Evolutionary conservation across 1,140 invertebrate species (phyloP).

Genomic region (Sinella curviseta): DNA sequence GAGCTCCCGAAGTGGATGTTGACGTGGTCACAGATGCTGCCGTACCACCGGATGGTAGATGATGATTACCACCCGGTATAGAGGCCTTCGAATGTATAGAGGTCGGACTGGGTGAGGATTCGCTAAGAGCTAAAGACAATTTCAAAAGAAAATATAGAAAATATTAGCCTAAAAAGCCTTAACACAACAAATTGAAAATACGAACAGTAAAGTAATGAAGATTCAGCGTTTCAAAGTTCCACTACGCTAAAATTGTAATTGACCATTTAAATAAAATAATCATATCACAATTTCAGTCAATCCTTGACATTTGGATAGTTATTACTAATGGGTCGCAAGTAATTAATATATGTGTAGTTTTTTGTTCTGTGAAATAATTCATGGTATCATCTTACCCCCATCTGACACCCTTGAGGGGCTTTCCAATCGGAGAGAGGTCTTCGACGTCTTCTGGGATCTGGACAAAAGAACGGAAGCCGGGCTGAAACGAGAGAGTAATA

Average conservation of each 20-base stretch:
- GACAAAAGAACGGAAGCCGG: slow-evolving; percentile 49
- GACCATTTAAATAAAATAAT: no score
- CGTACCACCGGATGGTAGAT: slow-evolving; percentile 7
- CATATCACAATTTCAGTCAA: slow-evolving; percentile 13
- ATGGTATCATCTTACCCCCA: no score
- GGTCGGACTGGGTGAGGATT: slow-evolving; percentile 48
- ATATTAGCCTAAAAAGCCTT: no score
- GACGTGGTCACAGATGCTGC: slow-evolving; percentile 17
- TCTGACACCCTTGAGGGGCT: slow-evolving; percentile 48
- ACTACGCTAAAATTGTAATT: no score
- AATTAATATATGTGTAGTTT: no score
- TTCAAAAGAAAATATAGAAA: no score
- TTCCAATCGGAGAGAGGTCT: slow-evolving; percentile 42
- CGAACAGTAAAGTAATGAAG: no score
- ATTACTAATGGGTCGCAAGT: no score
- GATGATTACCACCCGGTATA: slow-evolving; percentile 26
- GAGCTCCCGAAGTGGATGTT: slow-evolving; percentile 21
- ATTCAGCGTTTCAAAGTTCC: no score
- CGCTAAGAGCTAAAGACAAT: slow-evolving; percentile 50
- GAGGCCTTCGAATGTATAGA: slow-evolving; percentile 35
- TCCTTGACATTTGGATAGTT: not conserved
- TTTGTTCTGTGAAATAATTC: no score
- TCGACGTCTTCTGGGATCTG: slow-evolving; percentile 44
- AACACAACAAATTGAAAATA: no score
- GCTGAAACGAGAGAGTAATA: slow-evolving; percentile 46